Evolutionary conservation across 2,888 invertebrate species (phyloP).

Genomic region (Acronicta psi): DNA sequence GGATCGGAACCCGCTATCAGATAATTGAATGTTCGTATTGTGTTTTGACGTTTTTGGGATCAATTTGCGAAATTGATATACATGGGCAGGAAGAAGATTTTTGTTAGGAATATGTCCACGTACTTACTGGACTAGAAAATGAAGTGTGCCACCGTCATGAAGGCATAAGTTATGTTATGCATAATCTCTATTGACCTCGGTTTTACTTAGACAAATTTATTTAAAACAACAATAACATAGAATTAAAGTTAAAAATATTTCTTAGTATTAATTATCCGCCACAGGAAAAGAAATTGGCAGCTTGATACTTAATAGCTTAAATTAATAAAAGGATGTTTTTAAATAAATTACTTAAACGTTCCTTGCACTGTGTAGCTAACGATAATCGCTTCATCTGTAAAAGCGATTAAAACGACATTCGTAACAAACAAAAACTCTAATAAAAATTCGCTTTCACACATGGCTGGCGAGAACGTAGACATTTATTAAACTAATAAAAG

Average conservation of each 20-base stretch:
- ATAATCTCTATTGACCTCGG: too few relatives aligned
- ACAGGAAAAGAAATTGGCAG: too few relatives aligned
- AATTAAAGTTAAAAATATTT: too few relatives aligned
- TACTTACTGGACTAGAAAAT: too few relatives aligned
- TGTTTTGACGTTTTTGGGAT: slow-evolving; percentile 36
- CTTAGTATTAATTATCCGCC: too few relatives aligned
- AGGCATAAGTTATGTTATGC: too few relatives aligned
- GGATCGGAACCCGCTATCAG: slow-evolving; percentile 42
- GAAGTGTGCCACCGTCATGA: too few relatives aligned
- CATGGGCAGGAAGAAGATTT: slow-evolving; percentile 4
- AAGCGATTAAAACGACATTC: slow-evolving; percentile 50
- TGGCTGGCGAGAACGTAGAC: slow-evolving; percentile 45
- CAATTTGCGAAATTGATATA: slow-evolving; percentile 38
- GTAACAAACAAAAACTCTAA: slow-evolving; percentile 43
- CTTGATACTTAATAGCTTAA: too few relatives aligned
- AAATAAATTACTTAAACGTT: slow-evolving; percentile 12
- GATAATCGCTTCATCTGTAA: slow-evolving; percentile 44
- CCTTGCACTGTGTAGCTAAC: slow-evolving; percentile 18
- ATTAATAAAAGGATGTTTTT: neutral
- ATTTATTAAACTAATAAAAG: slow-evolving; percentile 60
- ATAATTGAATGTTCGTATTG: slow-evolving; percentile 51
- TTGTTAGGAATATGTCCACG: neutral
- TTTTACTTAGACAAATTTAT: too few relatives aligned
- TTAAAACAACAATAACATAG: too few relatives aligned
- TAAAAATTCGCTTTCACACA: slow-evolving; percentile 49